Percentiles rank a stretch among this genome's conserved stretches.
phyloP scores from a whole-genome alignment of 1,140 invertebrate genomes.

The Aphidius ervi region DNA sequence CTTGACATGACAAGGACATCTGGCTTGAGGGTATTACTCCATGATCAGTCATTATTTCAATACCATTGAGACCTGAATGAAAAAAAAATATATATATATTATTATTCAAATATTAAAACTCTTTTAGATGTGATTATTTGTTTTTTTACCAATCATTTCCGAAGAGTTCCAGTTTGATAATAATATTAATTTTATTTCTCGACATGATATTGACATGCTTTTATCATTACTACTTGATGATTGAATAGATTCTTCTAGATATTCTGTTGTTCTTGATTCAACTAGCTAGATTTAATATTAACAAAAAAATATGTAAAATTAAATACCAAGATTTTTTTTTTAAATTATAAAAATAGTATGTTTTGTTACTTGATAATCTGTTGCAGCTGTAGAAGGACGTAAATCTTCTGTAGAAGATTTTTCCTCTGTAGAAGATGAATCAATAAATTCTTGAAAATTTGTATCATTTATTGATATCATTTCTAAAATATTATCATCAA shows the following conservation, averaged over 20 bases:
- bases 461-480: constrained; percentile 67
- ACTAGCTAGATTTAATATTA: too few relatives aligned
- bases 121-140: too few relatives aligned
- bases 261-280: not conserved
- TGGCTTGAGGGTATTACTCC: constrained; percentile 33
- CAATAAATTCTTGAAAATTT: constrained; percentile 59
- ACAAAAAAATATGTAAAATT: too few relatives aligned
- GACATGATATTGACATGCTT: constrained; percentile 45
- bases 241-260: constrained; percentile 20
- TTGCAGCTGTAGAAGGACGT: constrained; percentile 57
- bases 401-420: too few relatives aligned
- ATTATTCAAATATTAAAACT: too few relatives aligned
- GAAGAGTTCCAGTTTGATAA: constrained; percentile 60
- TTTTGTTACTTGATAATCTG: too few relatives aligned
- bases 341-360: too few relatives aligned
- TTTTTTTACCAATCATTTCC: constrained; percentile 51
- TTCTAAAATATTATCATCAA: constrained; percentile 69
- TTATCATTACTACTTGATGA: constrained; percentile 36
- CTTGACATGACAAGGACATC: constrained; percentile 29
- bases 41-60: constrained; percentile 50
- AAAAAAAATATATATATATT: too few relatives aligned
- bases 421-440: too few relatives aligned
- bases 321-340: too few relatives aligned
- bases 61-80: constrained; percentile 52
- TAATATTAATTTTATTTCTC: constrained; percentile 53